A percentile compares a stretch with the other conserved stretches of the same genome.
Conservation (phyloP, 2,888 invertebrate genomes). For the Sarcophaga rosellei region DNA sequence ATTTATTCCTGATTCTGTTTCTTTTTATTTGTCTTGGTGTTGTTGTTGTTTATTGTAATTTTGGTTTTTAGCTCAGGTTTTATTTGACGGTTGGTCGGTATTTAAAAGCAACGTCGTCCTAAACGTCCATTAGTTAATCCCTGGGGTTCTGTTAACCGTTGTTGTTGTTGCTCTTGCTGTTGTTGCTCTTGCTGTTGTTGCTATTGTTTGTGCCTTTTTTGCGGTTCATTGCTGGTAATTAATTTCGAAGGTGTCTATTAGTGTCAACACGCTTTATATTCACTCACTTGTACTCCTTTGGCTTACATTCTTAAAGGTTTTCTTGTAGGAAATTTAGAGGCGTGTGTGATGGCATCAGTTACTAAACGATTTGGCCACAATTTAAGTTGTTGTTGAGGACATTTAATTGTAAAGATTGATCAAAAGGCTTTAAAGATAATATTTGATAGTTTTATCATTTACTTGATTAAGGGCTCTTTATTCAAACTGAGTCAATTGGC, state of each 20-base stretch:
- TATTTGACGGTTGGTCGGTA: constrained; percentile 66
- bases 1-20: background rate
- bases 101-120: constrained; percentile 58
- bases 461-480: too few relatives aligned
- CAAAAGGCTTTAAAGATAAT: too few relatives aligned
- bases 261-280: constrained; percentile 54
- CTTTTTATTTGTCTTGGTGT: background rate
- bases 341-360: background rate
- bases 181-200: constrained; percentile 27
- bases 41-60: constrained; percentile 13
- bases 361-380: constrained; percentile 17
- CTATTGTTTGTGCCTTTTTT: constrained; percentile 69
- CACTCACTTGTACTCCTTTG: background rate
- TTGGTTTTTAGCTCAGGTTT: constrained; percentile 36
- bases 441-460: too few relatives aligned
- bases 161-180: constrained; percentile 20
- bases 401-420: too few relatives aligned
- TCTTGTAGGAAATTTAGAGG: background rate
- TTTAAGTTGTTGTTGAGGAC: constrained; percentile 11
- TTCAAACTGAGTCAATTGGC: too few relatives aligned
- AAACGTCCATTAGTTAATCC: constrained; percentile 61
- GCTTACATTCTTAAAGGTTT: background rate
- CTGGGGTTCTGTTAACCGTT: constrained; percentile 41
- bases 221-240: constrained; percentile 75
- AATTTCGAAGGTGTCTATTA: constrained; percentile 74